Evolutionary conservation across 2,113 vertebrate genomes (phyloP), one percentile per base, ranked within the genome.

Genomic region (Odocoileus virginianus): DNA sequence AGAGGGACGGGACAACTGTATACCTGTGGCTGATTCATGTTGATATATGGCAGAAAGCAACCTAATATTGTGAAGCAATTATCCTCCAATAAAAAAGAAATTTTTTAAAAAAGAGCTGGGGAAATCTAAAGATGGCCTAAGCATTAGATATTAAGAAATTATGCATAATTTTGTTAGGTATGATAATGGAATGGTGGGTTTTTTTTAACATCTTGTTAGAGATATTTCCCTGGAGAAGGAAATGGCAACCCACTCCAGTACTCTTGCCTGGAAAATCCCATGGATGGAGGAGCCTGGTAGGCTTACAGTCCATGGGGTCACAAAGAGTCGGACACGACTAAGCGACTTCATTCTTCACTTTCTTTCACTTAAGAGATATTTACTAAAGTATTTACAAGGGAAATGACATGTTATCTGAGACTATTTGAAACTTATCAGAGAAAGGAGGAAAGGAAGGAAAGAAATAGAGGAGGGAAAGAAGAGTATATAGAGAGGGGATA

Each of bases 281-380:
- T 40, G 67, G 19, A 25, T 1, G 4, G 36, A 40, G 19, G 36
- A 74, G 67, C n/a, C 19, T 74, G n/a, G 67, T 74, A 23, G 19
- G 67, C n/a, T 71, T 74, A 40, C 36, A 74, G 5, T 36, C 36
- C 67, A 40, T 40, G n/a, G 5, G 12, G 36, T 40, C 19, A 0
- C n/a, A 12, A 74, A 23, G 67, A 74, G 19, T 23, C 1, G 0
- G 67, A 74, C 10, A 40, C 2, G 0, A 74, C 67, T 74, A 2
- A 40, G 36, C 0, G 0, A 74, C 11, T 40, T 74, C 67, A 74
- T 40, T 74, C 47, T 40, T 74, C 67, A 71, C 10, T 36, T 40
- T 71, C n/a, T 71, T 71, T 71, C 67, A 40, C n/a, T 47, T 90
- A 95, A 96, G 43, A 92, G 87, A 83, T 60, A 36, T 67, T 94